Conservation (phyloP, 2,888 invertebrate species). For the Gibbula magus region DNA sequence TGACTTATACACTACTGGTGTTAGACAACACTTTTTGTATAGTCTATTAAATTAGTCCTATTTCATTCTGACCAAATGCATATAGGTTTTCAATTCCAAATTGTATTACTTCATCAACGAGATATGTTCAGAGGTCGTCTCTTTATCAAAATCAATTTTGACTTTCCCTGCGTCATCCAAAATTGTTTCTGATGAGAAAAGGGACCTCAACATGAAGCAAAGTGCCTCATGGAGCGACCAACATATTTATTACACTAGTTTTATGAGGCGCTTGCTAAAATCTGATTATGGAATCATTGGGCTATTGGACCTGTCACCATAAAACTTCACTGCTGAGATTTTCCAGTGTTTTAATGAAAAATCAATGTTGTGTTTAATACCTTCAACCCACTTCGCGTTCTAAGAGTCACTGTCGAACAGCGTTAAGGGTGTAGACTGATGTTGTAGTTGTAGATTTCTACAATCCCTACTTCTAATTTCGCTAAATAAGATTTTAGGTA, state of each 20-base stretch:
- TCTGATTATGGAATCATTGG: not conserved
- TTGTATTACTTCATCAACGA: too few species aligned
- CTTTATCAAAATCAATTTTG: not conserved
- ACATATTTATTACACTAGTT: not conserved
- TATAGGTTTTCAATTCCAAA: not conserved
- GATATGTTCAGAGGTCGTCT: too few species aligned
- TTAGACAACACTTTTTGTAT: not conserved
- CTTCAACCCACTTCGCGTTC: too few species aligned
- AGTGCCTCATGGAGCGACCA: not conserved
- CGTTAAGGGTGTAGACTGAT: too few species aligned
- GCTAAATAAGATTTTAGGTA: too few species aligned
- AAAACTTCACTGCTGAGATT: not conserved
- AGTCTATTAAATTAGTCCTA: not conserved
- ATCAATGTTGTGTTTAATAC: not conserved
- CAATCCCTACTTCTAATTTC: too few species aligned
- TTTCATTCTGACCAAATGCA: not conserved
- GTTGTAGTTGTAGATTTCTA: too few species aligned
- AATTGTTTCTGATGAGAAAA: not conserved
- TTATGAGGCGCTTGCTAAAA: not conserved
- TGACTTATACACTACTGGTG: too few species aligned
- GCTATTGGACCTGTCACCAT: not conserved
- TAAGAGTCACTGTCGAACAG: too few species aligned
- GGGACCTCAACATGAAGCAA: not conserved
- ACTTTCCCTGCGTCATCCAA: not conserved
- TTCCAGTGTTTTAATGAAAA: not conserved